phyloP scores from a whole-genome alignment of 2,113 vertebrate species.

The Coturnix japonica region DNA sequence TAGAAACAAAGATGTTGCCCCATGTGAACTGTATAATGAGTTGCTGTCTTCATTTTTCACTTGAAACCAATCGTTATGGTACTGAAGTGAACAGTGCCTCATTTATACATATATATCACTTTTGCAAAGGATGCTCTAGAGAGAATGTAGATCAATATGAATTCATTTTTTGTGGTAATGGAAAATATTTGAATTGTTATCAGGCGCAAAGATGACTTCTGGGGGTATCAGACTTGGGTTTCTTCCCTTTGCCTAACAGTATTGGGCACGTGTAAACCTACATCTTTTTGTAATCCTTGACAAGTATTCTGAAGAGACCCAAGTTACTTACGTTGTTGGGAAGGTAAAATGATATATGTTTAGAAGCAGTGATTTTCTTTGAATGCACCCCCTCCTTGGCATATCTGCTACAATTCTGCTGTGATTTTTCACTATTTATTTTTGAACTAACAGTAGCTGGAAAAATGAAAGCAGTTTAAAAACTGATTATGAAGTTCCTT shows the following conservation, averaged over 20 bases:
- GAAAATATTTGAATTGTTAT: conserved; percentile 68
- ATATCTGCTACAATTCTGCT: not conserved
- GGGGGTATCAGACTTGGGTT: not conserved
- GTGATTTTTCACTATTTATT: not conserved
- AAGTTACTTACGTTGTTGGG: not conserved
- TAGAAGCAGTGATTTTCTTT: not conserved
- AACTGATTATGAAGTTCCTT: not conserved
- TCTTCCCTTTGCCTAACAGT: not conserved
- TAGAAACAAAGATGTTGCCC: conserved; percentile 57
- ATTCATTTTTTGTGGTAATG: conserved; percentile 75
- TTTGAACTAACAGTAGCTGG: not conserved
- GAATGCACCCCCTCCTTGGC: not conserved
- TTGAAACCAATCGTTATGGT: conserved; percentile 71
- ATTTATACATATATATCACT: conserved; percentile 74
- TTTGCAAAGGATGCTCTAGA: conserved; percentile 76
- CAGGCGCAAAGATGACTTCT: conserved; percentile 37
- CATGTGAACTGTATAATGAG: conserved; percentile 64
- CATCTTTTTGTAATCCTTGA: conserved; percentile 8
- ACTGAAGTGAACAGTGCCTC: conserved; percentile 65
- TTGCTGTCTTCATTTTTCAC: conserved; percentile 71
- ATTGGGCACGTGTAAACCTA: conserved; percentile 7
- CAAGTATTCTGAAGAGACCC: conserved; percentile 26
- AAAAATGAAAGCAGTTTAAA: not conserved
- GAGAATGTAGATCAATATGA: conserved; percentile 77
- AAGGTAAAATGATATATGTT: not conserved